Evolutionary conservation across 2,797 vertebrate species (phyloP).

Genomic region (Vultur gryphus): DNA sequence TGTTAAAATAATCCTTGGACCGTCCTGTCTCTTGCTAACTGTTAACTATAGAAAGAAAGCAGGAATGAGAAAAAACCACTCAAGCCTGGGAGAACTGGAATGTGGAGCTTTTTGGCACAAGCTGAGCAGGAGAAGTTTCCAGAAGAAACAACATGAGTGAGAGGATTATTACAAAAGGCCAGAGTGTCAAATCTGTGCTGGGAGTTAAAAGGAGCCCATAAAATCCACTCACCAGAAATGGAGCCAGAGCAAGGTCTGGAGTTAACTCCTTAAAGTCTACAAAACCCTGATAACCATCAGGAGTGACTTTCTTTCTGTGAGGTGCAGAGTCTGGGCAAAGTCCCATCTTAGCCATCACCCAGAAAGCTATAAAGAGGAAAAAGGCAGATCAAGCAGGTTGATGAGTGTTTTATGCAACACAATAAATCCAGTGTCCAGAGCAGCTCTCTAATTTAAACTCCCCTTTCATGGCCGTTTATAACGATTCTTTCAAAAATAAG

Average conservation of each 20-base stretch:
- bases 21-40: background rate
- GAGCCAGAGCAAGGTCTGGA: constrained; percentile 30
- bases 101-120: background rate
- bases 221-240: constrained; percentile 29
- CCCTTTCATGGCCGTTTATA: background rate
- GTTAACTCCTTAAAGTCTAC: constrained; percentile 48
- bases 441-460: background rate
- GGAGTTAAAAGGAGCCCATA: constrained; percentile 57
- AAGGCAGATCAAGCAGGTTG: background rate
- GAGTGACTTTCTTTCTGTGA: background rate
- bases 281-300: background rate
- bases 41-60: background rate
- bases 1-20: background rate
- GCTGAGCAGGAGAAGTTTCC: background rate
- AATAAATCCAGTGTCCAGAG: constrained; percentile 19
- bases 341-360: background rate
- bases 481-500: background rate
- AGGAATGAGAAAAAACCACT: background rate
- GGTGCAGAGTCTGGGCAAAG: constrained; percentile 26
- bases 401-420: constrained; percentile 5
- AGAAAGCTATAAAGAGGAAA: constrained; percentile 18
- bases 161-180: constrained; percentile 43
- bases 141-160: constrained; percentile 25
- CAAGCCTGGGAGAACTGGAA: background rate
- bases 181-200: constrained; percentile 40